These are phyloP conservation scores for Sepiola atlantica DNA, from an alignment of 2,888 invertebrate genomes.

Conservation along the genomic window DNA sequence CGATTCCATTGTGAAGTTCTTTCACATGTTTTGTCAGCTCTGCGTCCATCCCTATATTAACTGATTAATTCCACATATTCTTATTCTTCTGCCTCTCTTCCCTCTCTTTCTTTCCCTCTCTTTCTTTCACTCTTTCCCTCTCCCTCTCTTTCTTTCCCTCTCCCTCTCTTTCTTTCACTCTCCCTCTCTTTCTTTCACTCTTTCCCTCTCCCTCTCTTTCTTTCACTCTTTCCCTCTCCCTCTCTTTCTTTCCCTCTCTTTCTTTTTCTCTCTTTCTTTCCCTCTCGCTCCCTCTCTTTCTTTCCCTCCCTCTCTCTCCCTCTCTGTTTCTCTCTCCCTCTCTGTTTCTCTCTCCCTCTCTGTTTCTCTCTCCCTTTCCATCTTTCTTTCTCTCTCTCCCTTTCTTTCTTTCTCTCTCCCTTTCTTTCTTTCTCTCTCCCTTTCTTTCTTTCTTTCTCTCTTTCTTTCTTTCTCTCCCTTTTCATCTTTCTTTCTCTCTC, in stretches of 20 bases:
- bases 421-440: not conserved
- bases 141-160: too few relatives aligned
- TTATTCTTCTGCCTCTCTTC: not conserved
- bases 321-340: not conserved
- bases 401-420: not conserved
- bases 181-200: too few relatives aligned
- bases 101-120: too few relatives aligned
- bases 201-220: not conserved
- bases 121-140: too few relatives aligned
- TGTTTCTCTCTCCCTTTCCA: not conserved
- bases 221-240: not conserved
- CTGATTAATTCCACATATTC: slow-evolving; percentile 33
- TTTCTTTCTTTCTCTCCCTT: not conserved
- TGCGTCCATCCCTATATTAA: not conserved
- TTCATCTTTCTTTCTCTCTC: not conserved
- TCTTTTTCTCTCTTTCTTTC: not conserved
- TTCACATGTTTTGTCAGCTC: not conserved
- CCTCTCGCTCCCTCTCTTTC: not conserved
- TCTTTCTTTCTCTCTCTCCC: not conserved
- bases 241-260: not conserved
- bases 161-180: too few relatives aligned
- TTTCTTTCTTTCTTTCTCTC: not conserved
- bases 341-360: not conserved
- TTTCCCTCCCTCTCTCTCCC: not conserved
- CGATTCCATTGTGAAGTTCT: not conserved